Evolutionary conservation across 2,113 vertebrate genomes (phyloP), one percentile per base, ranked within the genome.

Genomic region (Pteropus alecto): DNA sequence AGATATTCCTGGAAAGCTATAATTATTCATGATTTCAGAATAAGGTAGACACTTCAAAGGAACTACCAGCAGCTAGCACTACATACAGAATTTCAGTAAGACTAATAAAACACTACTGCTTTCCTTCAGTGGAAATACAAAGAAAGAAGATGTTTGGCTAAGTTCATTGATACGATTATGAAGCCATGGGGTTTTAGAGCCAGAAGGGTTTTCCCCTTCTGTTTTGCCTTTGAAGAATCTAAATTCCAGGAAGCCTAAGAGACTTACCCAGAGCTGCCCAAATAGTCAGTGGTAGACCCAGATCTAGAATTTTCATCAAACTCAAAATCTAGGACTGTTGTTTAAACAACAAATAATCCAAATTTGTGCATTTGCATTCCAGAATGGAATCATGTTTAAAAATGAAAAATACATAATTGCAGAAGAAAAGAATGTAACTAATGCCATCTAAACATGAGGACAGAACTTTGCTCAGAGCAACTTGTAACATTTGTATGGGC

Each of bases 11-110:
- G 48, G 87, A 87, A 90, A 93, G 58, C 79, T 94, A 41, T 82
- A 96, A 93, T 95, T 96, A 88, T 94, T 43, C 48, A 82, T 65
- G 68, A 71, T 92, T 97, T 94, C 79, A 95, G 93, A 95, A 85
- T 93, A 92, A 95, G 58, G 73, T 73, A 88, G 78, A 90, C 22
- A 19, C 79, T 92, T 95, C 70, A 81, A n/a, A 92, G 90, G 86
- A 91, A 65, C 91, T 91, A 76, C 3, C 73, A 78, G 67, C 73
- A 94, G 56, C n/a, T 73, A 95, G 18, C 33, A 74, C 43, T 56
- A 71, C 11, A 33, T 43, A 78, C 28, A 54, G 70, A 73, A 84
- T 81, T 86, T 95, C 18, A 71, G 46, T 30, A 58, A 63, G 7
- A 79, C 9, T 65, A 67, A 78, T 77, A 51, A 91, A 76, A 76